Percentiles rank a stretch among this genome's conserved stretches.
Conservation (phyloP, 2,888 invertebrate species). For the Philereme transversata region DNA sequence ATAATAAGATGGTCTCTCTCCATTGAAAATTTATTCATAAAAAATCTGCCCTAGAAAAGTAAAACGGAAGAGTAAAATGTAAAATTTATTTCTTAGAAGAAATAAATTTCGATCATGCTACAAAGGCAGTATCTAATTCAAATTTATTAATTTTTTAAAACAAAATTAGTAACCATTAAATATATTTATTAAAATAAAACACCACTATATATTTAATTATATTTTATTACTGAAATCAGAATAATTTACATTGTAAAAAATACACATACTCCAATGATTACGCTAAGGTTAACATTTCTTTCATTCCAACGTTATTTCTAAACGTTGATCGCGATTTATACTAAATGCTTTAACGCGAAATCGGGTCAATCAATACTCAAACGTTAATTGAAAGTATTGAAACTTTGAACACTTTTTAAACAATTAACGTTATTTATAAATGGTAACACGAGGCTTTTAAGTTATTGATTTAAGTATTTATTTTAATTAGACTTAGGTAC, state of each 20-base stretch:
- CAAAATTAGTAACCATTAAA: not conserved
- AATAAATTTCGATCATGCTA: too few relatives aligned
- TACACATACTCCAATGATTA: conserved; percentile 69
- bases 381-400: not conserved
- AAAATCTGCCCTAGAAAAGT: too few relatives aligned
- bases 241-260: conserved; percentile 85
- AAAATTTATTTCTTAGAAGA: too few relatives aligned
- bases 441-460: not conserved
- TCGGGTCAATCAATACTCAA: not conserved
- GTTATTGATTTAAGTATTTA: not conserved
- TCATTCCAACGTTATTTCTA: conserved; percentile 69
- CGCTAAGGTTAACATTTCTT: conserved; percentile 75
- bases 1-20: too few relatives aligned
- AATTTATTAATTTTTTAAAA: not conserved
- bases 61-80: too few relatives aligned
- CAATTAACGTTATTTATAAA: not conserved
- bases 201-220: conserved; percentile 61
- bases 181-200: conserved; percentile 59
- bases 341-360: conserved; percentile 23
- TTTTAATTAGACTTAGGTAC: too few relatives aligned
- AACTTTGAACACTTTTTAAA: conserved; percentile 4
- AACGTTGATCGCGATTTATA: conserved; percentile 26
- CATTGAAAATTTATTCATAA: too few relatives aligned
- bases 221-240: conserved; percentile 83
- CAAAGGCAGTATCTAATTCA: too few relatives aligned